Evolutionary conservation across 2,888 invertebrate species (phyloP).

Genomic region (Spisula solida): DNA sequence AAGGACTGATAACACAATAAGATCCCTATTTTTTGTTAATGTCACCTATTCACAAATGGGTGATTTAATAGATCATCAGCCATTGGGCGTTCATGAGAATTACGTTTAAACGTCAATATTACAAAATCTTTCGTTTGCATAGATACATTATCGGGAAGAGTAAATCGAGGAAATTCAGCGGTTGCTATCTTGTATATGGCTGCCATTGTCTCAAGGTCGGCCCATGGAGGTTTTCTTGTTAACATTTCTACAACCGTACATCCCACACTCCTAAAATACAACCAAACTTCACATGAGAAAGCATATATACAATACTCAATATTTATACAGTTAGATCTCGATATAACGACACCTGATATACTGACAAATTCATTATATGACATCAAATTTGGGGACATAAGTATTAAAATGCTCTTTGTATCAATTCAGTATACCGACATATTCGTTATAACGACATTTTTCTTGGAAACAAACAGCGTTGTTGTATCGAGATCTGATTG

Average conservation of each 20-base stretch:
- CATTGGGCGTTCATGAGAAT: slow-evolving; percentile 81
- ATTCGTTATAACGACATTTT: too few species aligned
- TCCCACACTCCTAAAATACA: slow-evolving; percentile 87
- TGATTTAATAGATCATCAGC: slow-evolving; percentile 82
- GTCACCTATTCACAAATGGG: slow-evolving; percentile 71
- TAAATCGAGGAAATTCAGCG: slow-evolving; percentile 83
- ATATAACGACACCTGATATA: too few species aligned
- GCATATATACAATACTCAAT: background rate
- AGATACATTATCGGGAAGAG: slow-evolving; percentile 82
- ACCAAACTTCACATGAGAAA: background rate
- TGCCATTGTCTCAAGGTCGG: slow-evolving; percentile 87
- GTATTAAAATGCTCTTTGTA: too few species aligned
- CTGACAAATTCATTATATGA: too few species aligned
- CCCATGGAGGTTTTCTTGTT: slow-evolving; percentile 87
- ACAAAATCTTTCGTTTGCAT: slow-evolving; percentile 82
- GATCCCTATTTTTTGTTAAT: background rate
- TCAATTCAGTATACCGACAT: too few species aligned
- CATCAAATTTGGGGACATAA: too few species aligned
- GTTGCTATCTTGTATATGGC: slow-evolving; percentile 88
- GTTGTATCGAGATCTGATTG: background rate
- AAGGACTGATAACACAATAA: slow-evolving; percentile 9
- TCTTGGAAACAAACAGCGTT: too few species aligned
- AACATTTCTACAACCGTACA: slow-evolving; percentile 88
- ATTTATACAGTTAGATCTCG: background rate
- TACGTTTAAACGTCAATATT: slow-evolving; percentile 80